Evolutionary conservation across 2,888 invertebrate genomes (phyloP).

Genomic region (Kryphioiulus occultus): DNA sequence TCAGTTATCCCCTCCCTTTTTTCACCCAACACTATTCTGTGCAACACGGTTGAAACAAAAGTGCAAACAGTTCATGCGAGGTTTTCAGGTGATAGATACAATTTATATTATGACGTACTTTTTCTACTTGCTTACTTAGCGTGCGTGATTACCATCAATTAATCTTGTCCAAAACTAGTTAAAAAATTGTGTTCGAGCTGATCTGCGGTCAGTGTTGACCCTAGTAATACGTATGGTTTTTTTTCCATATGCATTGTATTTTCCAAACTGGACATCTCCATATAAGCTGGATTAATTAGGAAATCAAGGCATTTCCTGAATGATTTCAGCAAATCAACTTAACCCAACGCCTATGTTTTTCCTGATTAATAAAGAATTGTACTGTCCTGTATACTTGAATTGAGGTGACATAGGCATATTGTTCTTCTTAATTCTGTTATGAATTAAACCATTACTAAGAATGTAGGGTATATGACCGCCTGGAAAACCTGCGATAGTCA

Average conservation of each 20-base stretch:
- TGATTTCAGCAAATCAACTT: not conserved
- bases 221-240: not conserved
- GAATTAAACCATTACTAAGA: no score
- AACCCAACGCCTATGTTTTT: not conserved
- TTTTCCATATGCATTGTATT: not conserved
- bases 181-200: not conserved
- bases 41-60: not conserved
- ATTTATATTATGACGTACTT: not conserved
- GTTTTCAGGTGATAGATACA: conserved; percentile 2
- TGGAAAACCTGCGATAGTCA: no score
- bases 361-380: no score
- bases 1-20: not conserved
- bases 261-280: not conserved
- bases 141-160: conserved; percentile 18
- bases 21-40: not conserved
- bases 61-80: conserved; percentile 21
- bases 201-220: not conserved
- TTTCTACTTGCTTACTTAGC: not conserved
- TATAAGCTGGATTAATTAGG: not conserved
- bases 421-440: no score
- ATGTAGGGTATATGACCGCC: no score
- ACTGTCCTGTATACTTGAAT: no score
- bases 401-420: no score
- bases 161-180: not conserved
- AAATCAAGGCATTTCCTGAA: not conserved